A percentile compares a stretch with the other conserved stretches of the same genome.
phyloP scores from a whole-genome alignment of 2,113 vertebrate genomes.

The Megaceryle maxima region DNA sequence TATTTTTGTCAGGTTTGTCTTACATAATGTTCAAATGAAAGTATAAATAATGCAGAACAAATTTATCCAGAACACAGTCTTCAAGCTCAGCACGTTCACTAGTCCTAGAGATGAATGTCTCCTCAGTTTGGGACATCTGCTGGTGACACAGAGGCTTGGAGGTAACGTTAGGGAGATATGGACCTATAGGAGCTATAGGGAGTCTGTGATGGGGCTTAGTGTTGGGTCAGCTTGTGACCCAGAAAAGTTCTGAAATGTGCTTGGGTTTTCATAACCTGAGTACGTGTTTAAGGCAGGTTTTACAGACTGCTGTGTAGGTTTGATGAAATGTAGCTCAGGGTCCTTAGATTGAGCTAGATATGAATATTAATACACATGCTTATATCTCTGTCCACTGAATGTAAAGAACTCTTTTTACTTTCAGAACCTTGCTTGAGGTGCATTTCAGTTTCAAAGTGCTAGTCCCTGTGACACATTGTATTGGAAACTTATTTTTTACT shows the following conservation, averaged over 20 bases:
- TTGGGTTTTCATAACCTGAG: accelerated
- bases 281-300: background rate
- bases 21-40: background rate
- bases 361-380: background rate
- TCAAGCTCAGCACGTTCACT: background rate
- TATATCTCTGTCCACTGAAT: background rate
- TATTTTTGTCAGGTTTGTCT: conserved; percentile 1
- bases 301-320: background rate
- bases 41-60: background rate
- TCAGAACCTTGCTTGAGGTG: background rate
- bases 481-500: background rate
- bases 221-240: background rate
- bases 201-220: background rate
- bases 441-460: background rate
- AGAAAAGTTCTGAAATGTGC: background rate
- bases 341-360: background rate
- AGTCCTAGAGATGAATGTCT: background rate
- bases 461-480: background rate
- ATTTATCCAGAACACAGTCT: background rate
- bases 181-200: background rate
- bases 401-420: background rate
- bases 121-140: background rate
- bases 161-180: background rate
- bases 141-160: background rate
- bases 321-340: background rate